Conservation (phyloP, 2,888 invertebrate genomes). For the Coelogynopora nodosa region DNA sequence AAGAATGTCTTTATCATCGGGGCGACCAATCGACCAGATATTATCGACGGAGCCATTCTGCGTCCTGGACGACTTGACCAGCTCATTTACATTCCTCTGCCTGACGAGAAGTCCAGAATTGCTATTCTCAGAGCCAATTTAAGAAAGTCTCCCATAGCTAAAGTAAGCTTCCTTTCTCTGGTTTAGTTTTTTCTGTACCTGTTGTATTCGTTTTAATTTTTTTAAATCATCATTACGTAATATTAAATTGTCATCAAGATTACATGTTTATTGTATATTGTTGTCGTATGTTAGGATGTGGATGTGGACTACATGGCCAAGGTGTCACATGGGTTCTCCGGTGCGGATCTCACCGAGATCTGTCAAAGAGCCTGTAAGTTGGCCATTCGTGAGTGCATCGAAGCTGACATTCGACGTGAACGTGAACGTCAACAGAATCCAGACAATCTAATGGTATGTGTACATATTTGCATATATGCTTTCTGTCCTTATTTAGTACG, state of each 20-base stretch:
- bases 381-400: constrained; percentile 95
- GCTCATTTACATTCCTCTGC: constrained; percentile 97
- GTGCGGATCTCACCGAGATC: constrained; percentile 97
- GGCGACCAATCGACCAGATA: constrained; percentile 85
- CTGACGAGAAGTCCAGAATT: constrained; percentile 94
- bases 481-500: too few relatives aligned
- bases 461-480: too few relatives aligned
- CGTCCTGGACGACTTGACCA: constrained; percentile 98
- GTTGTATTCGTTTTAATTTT: too few relatives aligned
- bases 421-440: constrained; percentile 76
- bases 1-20: constrained; percentile 99
- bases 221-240: too few relatives aligned
- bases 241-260: too few relatives aligned
- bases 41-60: constrained; percentile 93
- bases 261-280: constrained; percentile 6
- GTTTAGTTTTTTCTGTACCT: too few relatives aligned
- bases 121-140: constrained; percentile 90
- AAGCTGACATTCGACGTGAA: constrained; percentile 70
- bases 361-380: constrained; percentile 98
- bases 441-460: constrained; percentile 63
- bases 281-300: constrained; percentile 69
- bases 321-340: constrained; percentile 87
- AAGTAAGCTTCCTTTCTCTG: constrained; percentile 66
- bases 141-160: constrained; percentile 88
- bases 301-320: constrained; percentile 71